Percentiles rank a stretch among this genome's conserved stretches.
These are phyloP conservation scores for Eristalinus aeneus DNA, from an alignment of 2,888 invertebrate species.

Conservation along the genomic window DNA sequence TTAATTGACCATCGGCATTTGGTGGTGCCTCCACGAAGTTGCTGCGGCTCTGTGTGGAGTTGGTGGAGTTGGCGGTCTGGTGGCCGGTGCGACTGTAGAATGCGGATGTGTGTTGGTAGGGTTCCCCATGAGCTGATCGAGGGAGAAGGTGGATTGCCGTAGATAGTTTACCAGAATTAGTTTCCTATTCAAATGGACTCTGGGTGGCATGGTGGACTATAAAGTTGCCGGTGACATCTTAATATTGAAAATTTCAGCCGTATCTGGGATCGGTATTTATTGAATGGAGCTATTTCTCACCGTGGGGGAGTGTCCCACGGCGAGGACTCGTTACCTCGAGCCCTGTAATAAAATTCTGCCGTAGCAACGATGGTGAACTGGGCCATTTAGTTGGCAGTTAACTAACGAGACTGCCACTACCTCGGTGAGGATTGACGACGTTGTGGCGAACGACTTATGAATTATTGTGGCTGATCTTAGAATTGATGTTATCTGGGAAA, in stretches of 20 bases:
- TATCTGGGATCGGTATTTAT: constrained; percentile 50
- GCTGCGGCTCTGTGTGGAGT: neutral
- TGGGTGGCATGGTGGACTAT: constrained; percentile 52
- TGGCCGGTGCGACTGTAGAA: constrained; percentile 22
- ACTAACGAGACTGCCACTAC: neutral
- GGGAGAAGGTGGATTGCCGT: constrained; percentile 20
- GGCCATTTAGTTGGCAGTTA: neutral
- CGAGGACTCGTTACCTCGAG: constrained; percentile 27
- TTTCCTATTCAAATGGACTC: constrained; percentile 65
- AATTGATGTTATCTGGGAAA: neutral
- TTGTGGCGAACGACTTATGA: neutral
- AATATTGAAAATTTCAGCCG: constrained; percentile 50
- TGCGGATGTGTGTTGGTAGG: constrained; percentile 67
- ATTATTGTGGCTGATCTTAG: neutral
- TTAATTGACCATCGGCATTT: constrained; percentile 46
- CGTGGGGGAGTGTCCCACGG: constrained; percentile 52
- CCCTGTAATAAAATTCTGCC: neutral
- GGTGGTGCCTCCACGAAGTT: constrained; percentile 15
- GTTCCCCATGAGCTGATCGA: neutral
- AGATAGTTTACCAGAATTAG: constrained; percentile 63
- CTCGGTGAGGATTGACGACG: too few species aligned
- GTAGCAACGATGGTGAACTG: neutral
- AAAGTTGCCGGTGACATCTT: constrained; percentile 62
- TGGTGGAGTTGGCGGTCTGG: neutral
- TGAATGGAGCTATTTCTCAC: constrained; percentile 39